phyloP scores from a whole-genome alignment of 2,113 vertebrate genomes.

The Eudorcas thomsonii region DNA sequence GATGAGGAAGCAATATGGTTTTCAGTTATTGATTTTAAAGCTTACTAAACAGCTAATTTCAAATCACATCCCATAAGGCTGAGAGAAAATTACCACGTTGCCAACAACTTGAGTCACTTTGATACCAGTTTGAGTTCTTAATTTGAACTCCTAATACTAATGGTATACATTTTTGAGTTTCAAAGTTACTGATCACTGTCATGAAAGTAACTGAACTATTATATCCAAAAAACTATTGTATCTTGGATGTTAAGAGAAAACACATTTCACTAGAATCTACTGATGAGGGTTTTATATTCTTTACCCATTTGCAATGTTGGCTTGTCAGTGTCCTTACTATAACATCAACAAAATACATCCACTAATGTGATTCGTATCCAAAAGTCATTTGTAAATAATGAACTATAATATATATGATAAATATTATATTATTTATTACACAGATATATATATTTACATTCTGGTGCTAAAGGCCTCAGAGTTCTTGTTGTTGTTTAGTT shows the following conservation, averaged over 20 bases:
- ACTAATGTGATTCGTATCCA: slow-evolving; percentile 7
- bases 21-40: not conserved
- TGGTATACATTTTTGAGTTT: not conserved
- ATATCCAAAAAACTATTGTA: not conserved
- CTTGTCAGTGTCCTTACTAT: not conserved
- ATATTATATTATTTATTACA: not conserved
- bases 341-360: slow-evolving; percentile 33
- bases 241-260: not conserved
- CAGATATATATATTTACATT: not conserved
- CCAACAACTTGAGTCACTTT: not conserved
- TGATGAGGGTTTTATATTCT: not conserved
- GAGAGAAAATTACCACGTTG: not conserved
- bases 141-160: not conserved
- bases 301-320: slow-evolving; percentile 40
- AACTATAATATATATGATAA: not conserved
- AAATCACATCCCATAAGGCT: not conserved
- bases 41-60: not conserved
- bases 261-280: slow-evolving; percentile 26
- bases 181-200: not conserved
- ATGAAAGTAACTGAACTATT: not conserved
- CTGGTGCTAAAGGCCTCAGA: not conserved
- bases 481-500: not conserved
- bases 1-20: not conserved
- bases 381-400: not conserved
- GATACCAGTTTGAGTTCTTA: not conserved